Conservation (phyloP, 2,113 vertebrate species). For the Pycnonotus jocosus region DNA sequence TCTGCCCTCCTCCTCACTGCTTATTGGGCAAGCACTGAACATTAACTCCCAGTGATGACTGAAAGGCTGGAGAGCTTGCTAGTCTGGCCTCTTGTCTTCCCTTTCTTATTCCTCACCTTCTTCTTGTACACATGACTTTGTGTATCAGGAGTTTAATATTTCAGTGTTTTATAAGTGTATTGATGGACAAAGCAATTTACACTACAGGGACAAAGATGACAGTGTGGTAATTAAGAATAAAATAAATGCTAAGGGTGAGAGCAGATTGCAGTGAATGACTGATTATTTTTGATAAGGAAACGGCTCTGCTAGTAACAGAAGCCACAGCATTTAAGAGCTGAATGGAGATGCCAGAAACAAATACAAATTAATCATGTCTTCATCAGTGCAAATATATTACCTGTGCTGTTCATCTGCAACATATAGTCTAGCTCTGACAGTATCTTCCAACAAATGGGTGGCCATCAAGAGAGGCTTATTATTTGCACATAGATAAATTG, state of each 20-base stretch:
- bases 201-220: background rate
- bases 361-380: conserved; percentile 8
- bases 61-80: background rate
- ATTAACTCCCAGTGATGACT: background rate
- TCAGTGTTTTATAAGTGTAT: background rate
- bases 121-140: background rate
- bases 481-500: background rate
- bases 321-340: background rate
- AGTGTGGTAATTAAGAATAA: conserved; percentile 33
- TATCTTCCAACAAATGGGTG: background rate
- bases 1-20: background rate
- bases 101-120: background rate
- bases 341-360: background rate
- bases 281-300: conserved; percentile 17
- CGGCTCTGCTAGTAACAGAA: background rate
- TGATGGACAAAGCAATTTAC: background rate
- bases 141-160: background rate
- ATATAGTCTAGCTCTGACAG: background rate
- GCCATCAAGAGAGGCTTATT: background rate
- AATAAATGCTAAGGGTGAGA: conserved; percentile 32
- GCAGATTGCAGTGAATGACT: conserved; percentile 18
- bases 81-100: background rate
- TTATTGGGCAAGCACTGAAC: accelerated
- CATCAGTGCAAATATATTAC: background rate
- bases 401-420: background rate